Evolutionary conservation across 2,888 invertebrate species (phyloP), one percentile per base, ranked within the genome.

Genomic region (Dendrolimus pini): DNA sequence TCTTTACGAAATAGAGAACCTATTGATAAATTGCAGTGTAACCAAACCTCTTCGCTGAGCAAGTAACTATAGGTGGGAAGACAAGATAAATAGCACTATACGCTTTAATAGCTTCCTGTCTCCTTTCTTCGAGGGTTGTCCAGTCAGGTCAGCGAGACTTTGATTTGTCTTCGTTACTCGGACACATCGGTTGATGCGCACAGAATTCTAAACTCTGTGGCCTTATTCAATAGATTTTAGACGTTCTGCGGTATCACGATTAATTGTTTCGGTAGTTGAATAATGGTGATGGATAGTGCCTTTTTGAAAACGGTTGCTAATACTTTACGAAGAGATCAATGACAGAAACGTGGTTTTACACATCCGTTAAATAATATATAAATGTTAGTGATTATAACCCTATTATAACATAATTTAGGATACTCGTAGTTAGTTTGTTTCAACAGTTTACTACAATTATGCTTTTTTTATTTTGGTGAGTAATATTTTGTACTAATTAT

Each of bases 131-230:
- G 78, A 75, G 76, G 83, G 83, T 83, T 75, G 84, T 83, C 81
- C 80, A 75, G 63, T 72, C 83, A 78, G 82, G 82, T 82, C 85
- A 80, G 58, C 69, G 69, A 67, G 67, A 72, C 78, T 78, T 86
- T 87, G 85, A 89, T 89, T 89, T 89, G 89, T 89, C 89, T 89
- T 89, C 89, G 88, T 89, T 88, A 86, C 79, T 67, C 67, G 68
- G 85, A 84, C 86, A 75, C 74, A 72, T 76, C 72, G 66, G 66
- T 61, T 72, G 65, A 68, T 66, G 78, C 74, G 77, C 68, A 72
- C 66, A 66, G 79, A 80, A 83, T 83, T 77, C 68, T 75, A 72
- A 80, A 74, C 69, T 65, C 57, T 61, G 63, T 55, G 58, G 59
- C 60, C 54, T 64, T 61, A 62, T 58, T 65, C 74, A 72, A 75